Conservation (phyloP, 2,113 vertebrate species). For the Melospiza georgiana region DNA sequence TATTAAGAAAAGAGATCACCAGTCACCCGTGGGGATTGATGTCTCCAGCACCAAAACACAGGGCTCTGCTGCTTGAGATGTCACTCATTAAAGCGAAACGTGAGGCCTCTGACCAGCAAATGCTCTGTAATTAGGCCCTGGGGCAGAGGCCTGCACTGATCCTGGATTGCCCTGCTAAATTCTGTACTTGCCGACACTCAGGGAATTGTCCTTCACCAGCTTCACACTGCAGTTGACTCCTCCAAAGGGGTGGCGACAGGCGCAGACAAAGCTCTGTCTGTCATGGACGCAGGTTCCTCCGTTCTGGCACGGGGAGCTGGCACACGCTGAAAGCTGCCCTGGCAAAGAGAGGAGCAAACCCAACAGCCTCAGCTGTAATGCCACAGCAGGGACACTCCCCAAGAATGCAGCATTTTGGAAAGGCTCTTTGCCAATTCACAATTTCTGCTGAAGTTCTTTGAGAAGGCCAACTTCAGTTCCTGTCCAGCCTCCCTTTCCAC, state of each 20-base stretch:
- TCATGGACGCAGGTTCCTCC: conserved; percentile 79
- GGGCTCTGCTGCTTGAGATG: background rate
- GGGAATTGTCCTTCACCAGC: conserved; percentile 59
- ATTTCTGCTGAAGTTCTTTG: background rate
- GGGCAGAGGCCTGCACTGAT: background rate
- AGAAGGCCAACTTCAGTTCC: background rate
- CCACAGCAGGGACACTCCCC: background rate
- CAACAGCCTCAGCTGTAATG: background rate
- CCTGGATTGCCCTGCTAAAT: background rate
- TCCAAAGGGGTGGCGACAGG: conserved; percentile 80
- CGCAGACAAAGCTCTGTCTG: conserved; percentile 66
- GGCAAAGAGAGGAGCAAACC: background rate
- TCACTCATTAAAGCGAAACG: background rate
- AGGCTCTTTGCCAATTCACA: background rate
- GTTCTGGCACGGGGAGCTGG: conserved; percentile 71
- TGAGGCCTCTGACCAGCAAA: conserved; percentile 22
- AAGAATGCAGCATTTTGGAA: background rate
- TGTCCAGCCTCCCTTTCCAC: background rate
- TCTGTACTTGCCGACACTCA: conserved; percentile 66
- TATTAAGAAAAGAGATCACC: background rate
- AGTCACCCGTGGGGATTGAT: background rate
- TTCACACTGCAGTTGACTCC: conserved; percentile 75
- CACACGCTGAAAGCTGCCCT: conserved; percentile 66
- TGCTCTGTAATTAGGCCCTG: background rate
- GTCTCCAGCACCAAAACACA: background rate